These are phyloP conservation scores for Pipistrellus pygmaeus DNA, from an alignment of 2,797 vertebrate species.

Conservation along the genomic window DNA sequence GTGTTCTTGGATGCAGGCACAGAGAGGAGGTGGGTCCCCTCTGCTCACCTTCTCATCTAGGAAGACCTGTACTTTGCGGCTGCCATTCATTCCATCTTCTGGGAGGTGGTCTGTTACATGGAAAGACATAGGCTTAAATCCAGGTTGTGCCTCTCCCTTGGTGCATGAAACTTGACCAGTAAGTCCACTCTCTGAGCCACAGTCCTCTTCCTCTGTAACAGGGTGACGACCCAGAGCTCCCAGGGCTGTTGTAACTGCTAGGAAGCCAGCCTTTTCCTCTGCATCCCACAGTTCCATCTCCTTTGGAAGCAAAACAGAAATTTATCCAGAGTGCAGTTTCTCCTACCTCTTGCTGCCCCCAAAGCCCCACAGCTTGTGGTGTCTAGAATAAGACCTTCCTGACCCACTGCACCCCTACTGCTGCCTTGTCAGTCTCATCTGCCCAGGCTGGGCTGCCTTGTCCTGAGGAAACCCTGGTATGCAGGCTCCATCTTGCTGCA, in stretches of 20 bases:
- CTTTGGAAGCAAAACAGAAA: constrained; percentile 21
- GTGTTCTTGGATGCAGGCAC: neutral
- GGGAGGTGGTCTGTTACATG: neutral
- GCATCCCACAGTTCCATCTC: neutral
- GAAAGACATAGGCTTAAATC: constrained; percentile 34
- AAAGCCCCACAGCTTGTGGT: neutral
- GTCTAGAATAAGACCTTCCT: neutral
- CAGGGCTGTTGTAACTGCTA: neutral
- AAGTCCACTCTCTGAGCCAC: neutral
- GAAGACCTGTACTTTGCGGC: neutral
- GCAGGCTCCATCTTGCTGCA: neutral
- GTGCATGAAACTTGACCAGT: neutral
- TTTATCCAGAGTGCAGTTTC: neutral
- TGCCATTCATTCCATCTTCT: neutral
- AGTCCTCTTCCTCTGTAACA: neutral
- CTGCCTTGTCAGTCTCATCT: neutral
- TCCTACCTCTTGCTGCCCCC: neutral
- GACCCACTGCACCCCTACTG: neutral
- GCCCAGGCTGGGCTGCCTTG: neutral
- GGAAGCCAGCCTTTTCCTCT: neutral
- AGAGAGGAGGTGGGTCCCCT: neutral
- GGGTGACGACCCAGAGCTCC: neutral
- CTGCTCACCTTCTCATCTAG: neutral
- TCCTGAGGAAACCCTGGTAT: neutral
- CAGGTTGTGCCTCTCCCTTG: neutral